Conservation (phyloP, 2,113 vertebrate species). For the Sapajus apella region DNA sequence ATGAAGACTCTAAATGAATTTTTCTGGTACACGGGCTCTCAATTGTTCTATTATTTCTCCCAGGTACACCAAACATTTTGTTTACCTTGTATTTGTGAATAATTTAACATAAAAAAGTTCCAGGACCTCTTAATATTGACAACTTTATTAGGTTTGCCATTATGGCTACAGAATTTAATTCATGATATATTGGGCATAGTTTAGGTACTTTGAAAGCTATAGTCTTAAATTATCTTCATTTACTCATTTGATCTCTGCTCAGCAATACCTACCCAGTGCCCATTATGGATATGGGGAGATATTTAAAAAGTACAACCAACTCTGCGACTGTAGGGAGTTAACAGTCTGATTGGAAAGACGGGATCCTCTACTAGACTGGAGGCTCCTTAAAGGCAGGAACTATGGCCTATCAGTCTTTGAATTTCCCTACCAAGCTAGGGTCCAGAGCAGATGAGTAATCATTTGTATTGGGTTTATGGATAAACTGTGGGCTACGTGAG, state of each 20-base stretch:
- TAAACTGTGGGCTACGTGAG: background rate
- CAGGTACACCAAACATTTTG: conserved; percentile 42
- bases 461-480: background rate
- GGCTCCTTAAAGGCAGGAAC: background rate
- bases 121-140: conserved; percentile 53
- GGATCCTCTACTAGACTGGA: background rate
- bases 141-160: conserved; percentile 51
- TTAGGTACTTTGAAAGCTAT: background rate
- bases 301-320: background rate
- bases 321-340: background rate
- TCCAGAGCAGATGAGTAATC: background rate
- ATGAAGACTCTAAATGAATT: conserved; percentile 33
- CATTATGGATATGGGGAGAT: background rate
- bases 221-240: conserved; percentile 21
- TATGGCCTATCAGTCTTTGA: background rate
- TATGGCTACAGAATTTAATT: conserved; percentile 10
- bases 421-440: background rate
- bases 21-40: background rate
- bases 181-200: conserved; percentile 16
- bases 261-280: background rate
- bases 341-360: background rate
- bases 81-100: conserved; percentile 55
- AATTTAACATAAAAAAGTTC: conserved; percentile 56
- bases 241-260: background rate
- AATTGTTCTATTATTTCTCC: background rate